Evolutionary conservation across 1,140 invertebrate species (phyloP).

Genomic region (Pseudomyrmex sp.): DNA sequence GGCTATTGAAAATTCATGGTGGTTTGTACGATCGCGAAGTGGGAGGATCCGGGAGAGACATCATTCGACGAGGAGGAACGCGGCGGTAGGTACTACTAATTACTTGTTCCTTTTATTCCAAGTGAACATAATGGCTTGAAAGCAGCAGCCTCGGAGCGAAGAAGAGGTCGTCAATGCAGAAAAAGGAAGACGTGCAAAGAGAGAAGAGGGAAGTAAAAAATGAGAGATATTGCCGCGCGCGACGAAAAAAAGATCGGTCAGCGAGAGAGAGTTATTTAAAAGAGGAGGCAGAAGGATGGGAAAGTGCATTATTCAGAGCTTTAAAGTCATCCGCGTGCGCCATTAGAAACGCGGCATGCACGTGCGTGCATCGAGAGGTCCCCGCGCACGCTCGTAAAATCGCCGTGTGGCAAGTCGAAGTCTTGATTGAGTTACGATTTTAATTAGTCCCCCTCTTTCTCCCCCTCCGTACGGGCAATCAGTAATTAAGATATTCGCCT

Average conservation of each 20-base stretch:
- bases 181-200: constrained; percentile 45
- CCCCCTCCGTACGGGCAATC: constrained; percentile 76
- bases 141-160: constrained; percentile 8
- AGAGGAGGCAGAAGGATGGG: constrained; percentile 6
- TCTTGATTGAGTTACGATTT: constrained; percentile 84
- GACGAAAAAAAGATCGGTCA: constrained; percentile 12
- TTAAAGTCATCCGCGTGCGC: constrained; percentile 55
- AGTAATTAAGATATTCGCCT: constrained; percentile 83
- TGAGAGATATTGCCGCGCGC: constrained; percentile 20
- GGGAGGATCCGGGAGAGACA: constrained; percentile 41
- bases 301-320: constrained; percentile 61
- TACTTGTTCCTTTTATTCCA: constrained; percentile 68
- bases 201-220: constrained; percentile 13
- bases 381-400: constrained; percentile 70
- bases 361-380: constrained; percentile 17
- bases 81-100: constrained; percentile 73
- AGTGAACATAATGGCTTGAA: constrained; percentile 64
- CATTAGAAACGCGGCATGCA: constrained; percentile 63
- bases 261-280: constrained; percentile 33
- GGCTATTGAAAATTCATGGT: constrained; percentile 47
- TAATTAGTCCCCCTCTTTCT: constrained; percentile 75
- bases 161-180: constrained; percentile 14
- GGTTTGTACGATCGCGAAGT: constrained; percentile 31
- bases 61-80: constrained; percentile 54
- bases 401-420: constrained; percentile 52